Base-by-base conservation (phyloP, 2,888 invertebrate genomes). In the Drosophila imparisetae region DNA sequence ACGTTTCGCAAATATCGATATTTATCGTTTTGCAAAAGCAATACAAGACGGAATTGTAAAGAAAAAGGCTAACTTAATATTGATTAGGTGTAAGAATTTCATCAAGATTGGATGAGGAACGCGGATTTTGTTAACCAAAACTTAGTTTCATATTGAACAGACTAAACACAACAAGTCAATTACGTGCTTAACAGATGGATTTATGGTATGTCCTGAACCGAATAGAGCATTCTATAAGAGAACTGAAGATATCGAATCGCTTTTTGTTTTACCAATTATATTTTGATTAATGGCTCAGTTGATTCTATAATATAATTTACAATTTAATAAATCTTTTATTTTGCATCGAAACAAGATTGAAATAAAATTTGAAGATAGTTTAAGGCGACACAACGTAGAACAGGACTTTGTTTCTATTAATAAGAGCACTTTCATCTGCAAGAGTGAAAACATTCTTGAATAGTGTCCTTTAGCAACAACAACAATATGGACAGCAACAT, bases 401-500 rank as follows among this genome's bases (percentile, higher is more conserved):
- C 13, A 13, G 13, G 7, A 13, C 21, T 2, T 21, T 21, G 7
- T 6, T 21, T 42, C 1, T 13, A 13, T 42, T 21, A 21, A 7
- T 45, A 2, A 1, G 7, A 45, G 13, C 21, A 45, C 13, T 13
- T 7, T 45, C 13, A 13, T 15, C 21, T 21, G 4, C 5, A 4
- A n/a, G n/a, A n/a, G 2, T 4, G 10, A 2, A n/a, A 40, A 5
- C 5, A n/a, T 5, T 11, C 11, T 42, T 21, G 21, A 13, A 30
- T 13, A 18, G 21, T 4, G 13, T 15, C n/a, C 3, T 8, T 24
- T 48, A 55, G 30, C 62, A 66, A 34, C 45, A 72, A 34, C 61
- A 24, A 52, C 64, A 67, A 48, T 59, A 66, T 11, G 53, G 67
- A 62, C 65, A 59, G 15, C 57, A 60, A 2, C 57, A 60, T 7